These are phyloP conservation scores for Rotaria macrura DNA, from an alignment of 2,888 invertebrate species.

Conservation along the genomic window DNA sequence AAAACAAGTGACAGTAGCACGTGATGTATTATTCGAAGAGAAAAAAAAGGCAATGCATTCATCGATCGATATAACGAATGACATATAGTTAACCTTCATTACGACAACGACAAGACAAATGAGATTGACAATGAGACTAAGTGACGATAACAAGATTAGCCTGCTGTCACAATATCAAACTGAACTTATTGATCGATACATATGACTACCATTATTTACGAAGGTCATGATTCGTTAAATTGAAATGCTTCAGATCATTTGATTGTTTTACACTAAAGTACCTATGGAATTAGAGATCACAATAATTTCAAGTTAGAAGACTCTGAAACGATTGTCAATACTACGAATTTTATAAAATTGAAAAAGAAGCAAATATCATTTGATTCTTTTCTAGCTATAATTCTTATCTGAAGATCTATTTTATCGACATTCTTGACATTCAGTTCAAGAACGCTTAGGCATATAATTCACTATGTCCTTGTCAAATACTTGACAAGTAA, in stretches of 20 bases:
- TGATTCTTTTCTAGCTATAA: not conserved
- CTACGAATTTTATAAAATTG: not conserved
- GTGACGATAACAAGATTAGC: not conserved
- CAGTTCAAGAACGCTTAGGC: not conserved
- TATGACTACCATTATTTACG: not conserved
- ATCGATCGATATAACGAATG: not conserved
- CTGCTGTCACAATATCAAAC: not conserved
- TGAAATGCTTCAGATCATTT: too few species aligned
- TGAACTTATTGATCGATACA: not conserved
- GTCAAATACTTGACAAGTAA: not conserved
- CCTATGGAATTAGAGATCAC: too few species aligned
- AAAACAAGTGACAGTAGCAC: not conserved
- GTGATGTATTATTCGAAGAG: not conserved
- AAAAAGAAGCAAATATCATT: not conserved
- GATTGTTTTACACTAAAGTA: too few species aligned
- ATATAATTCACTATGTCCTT: constrained; percentile 10
- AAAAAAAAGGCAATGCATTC: not conserved
- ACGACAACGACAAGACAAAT: not conserved
- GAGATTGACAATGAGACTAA: not conserved
- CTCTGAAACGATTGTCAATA: not conserved
- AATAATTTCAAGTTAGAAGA: too few species aligned
- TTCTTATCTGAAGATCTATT: not conserved
- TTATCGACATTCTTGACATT: constrained; percentile 6
- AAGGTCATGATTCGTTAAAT: not conserved
- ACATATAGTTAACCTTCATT: not conserved